Base-by-base conservation (phyloP, 2,888 invertebrate genomes). In the Beris chalybata region DNA sequence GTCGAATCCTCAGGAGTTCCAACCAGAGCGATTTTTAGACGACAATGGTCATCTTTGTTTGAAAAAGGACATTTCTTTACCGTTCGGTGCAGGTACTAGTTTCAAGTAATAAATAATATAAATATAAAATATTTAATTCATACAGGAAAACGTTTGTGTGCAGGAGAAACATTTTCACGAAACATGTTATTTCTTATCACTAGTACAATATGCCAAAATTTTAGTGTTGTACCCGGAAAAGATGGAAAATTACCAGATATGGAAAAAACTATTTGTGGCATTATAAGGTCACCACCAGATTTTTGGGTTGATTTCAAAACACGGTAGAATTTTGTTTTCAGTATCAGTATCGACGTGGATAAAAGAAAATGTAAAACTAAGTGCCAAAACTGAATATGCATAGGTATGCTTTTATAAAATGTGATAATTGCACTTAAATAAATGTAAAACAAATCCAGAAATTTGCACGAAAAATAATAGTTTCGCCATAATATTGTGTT, bases 91-190 rank as follows among this genome's bases (percentile, higher is more conserved):
- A 71, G 89, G 89, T 87, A 76, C 77, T n/a, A 73, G 29, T 13
- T n/a, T 13, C 22, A 22, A 22, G 3, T 22, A 22, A 22, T 45
- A 45, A 45, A 2, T 45, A 12, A n/a, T 45, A 3, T 22, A 22
- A 22, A 22, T 22, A 22, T 22, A 22, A 22, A 22, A 22, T 65
- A 61, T 6, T 54, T 31, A 15, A 13, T 11, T 67, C 67, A 13
- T 29, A 50, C 38, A 86, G 89, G 89, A 0, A 85, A 85, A 71
- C 82, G 90, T 31, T 77, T 89, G 0, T 90, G 90, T 73, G 85
- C 88, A 0, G 90, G 90, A 0, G 90, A 90, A 76, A 89, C 89
- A 0, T 88, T 86, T 74, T 85, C 89, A 0, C 82, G 89, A 1
- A 88, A 87, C 70, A 81, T 83, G 70, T 80, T 89, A 75, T 90